Conservation (phyloP, 1,140 invertebrate genomes). For the Tribolium madens region DNA sequence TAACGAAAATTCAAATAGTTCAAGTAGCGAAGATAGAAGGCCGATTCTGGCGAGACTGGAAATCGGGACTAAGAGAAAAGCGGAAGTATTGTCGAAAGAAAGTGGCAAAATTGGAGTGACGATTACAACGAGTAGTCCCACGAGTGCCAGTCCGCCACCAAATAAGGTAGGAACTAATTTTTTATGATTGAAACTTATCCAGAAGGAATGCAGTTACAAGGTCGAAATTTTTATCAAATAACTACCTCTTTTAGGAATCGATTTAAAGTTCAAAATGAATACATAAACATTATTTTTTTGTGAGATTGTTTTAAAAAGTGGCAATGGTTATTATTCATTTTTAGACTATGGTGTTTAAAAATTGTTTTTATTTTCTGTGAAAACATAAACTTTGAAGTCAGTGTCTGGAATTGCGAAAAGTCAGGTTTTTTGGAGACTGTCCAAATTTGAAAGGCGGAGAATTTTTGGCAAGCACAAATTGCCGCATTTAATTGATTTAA, state of each 20-base stretch:
- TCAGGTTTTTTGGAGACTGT: no score
- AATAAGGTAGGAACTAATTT: constrained; percentile 65
- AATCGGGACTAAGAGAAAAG: constrained; percentile 81
- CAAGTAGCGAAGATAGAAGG: constrained; percentile 70
- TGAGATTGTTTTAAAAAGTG: no score
- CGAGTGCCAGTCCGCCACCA: constrained; percentile 70
- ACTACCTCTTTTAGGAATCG: not conserved
- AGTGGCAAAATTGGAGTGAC: constrained; percentile 91
- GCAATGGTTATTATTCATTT: no score
- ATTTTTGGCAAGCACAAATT: no score
- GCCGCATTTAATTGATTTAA: no score
- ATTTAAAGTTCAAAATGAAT: not conserved
- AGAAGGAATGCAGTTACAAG: no score
- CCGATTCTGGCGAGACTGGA: constrained; percentile 67
- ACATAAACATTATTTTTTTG: not conserved
- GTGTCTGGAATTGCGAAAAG: no score
- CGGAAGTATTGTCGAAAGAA: constrained; percentile 84
- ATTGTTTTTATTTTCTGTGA: no score
- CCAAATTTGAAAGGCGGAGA: no score
- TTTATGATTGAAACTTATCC: constrained; percentile 35
- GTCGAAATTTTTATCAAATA: not conserved
- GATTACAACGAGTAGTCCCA: constrained; percentile 80
- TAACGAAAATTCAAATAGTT: constrained; percentile 71
- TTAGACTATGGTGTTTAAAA: no score
- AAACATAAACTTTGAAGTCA: no score